These are phyloP conservation scores for Rhopilema esculentum DNA, from an alignment of 30 jellyfish, hydroid and myxozoan genomes.

Conservation along the genomic window DNA sequence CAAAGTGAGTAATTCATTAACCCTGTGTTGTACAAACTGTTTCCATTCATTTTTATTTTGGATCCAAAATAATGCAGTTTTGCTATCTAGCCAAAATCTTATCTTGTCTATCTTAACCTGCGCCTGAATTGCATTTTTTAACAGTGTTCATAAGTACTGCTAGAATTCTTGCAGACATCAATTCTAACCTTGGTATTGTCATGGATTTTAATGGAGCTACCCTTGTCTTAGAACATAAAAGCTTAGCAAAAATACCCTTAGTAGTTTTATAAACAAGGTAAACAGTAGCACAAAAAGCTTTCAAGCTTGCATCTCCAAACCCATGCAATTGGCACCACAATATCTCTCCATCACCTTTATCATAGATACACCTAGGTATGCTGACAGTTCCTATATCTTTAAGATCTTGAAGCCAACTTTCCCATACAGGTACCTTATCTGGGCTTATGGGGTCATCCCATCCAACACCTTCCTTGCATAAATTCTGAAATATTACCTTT, in stretches of 20 bases:
- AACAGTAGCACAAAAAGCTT: slow-evolving; percentile 56
- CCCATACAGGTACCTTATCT: slow-evolving; percentile 34
- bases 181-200: slow-evolving; percentile 33
- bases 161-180: slow-evolving; percentile 24
- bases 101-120: neutral
- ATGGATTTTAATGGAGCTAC: slow-evolving; percentile 35
- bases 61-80: slow-evolving; percentile 18
- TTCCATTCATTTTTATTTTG: neutral
- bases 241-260: slow-evolving; percentile 4
- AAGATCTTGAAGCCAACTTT: slow-evolving; percentile 33
- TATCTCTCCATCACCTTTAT: slow-evolving; percentile 37
- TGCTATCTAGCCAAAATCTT: slow-evolving; percentile 16
- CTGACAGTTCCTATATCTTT: slow-evolving; percentile 1
- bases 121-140: neutral
- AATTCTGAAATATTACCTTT: slow-evolving; percentile 27
- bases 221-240: slow-evolving; percentile 46
- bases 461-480: slow-evolving; percentile 20
- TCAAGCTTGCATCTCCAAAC: slow-evolving; percentile 65
- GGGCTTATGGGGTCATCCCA: slow-evolving; percentile 60
- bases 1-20: neutral
- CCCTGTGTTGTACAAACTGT: slow-evolving; percentile 15
- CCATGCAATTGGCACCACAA: slow-evolving; percentile 53
- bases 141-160: slow-evolving; percentile 17
- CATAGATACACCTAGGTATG: slow-evolving; percentile 35
- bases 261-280: slow-evolving; percentile 33